A percentile compares a stretch with the other conserved stretches of the same genome.
These are phyloP conservation scores for Eubasilissa regina DNA, from an alignment of 1,140 invertebrate genomes.

Conservation along the genomic window DNA sequence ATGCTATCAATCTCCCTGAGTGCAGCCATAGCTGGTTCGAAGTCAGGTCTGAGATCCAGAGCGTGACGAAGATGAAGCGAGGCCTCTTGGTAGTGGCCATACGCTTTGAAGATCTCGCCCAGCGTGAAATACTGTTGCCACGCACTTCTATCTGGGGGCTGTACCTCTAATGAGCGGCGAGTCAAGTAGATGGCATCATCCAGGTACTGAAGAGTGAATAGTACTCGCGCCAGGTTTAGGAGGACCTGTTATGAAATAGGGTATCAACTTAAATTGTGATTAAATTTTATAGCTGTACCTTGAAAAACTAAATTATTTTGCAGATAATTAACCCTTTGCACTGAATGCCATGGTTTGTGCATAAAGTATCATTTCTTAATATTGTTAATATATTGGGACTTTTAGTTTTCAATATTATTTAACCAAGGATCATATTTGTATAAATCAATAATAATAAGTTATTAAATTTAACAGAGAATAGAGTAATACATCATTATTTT, in stretches of 20 bases:
- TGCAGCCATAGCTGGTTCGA: slow-evolving; percentile 83
- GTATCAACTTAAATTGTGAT: no score
- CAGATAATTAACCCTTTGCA: no score
- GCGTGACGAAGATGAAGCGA: slow-evolving; percentile 85
- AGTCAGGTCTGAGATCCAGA: slow-evolving; percentile 86
- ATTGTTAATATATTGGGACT: no score
- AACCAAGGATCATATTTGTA: no score
- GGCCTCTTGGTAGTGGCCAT: slow-evolving; percentile 88
- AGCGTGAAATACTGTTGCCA: slow-evolving; percentile 94
- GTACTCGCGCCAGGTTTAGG: slow-evolving; percentile 86
- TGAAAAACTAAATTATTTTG: no score
- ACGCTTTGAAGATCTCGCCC: slow-evolving; percentile 88
- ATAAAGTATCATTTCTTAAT: no score
- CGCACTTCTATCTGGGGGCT: slow-evolving; percentile 86
- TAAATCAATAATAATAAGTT: no score
- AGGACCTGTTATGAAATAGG: slow-evolving; percentile 72
- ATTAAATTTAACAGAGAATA: no score
- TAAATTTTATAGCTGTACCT: no score
- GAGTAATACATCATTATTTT: no score
- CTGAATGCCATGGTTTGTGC: no score
- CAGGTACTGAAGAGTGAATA: slow-evolving; percentile 89
- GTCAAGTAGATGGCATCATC: slow-evolving; percentile 92
- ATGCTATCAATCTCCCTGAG: slow-evolving; percentile 85
- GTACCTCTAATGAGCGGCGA: slow-evolving; percentile 80
- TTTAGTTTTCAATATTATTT: no score